Conservation (phyloP, 2,113 vertebrate species). For the Leucopsar rothschildi region DNA sequence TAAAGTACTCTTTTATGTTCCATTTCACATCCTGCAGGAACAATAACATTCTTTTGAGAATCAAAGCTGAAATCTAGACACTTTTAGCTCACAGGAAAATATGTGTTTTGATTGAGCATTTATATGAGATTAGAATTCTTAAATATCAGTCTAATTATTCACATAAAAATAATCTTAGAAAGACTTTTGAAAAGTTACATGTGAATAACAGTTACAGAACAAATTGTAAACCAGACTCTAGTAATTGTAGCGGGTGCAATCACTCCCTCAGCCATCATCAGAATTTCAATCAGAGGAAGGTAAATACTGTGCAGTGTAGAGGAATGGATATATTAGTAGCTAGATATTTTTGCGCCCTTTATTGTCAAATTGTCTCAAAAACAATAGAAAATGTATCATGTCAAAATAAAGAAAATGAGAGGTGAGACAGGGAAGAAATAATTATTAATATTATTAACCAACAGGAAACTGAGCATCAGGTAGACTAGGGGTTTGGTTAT, state of each 20-base stretch:
- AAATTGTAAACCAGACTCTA: constrained; percentile 60
- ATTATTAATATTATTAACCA: neutral
- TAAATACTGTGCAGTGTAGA: neutral
- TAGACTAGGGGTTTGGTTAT: neutral
- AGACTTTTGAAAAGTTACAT: constrained; percentile 45
- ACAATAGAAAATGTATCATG: neutral
- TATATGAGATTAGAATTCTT: constrained; percentile 58
- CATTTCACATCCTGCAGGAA: constrained; percentile 29
- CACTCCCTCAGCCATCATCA: constrained; percentile 27
- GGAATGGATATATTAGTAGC: neutral
- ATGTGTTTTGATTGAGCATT: constrained; percentile 67
- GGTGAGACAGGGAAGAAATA: neutral
- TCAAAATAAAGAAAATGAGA: neutral
- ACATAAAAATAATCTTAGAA: constrained; percentile 23
- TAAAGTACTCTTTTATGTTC: constrained; percentile 59
- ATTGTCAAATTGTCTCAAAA: neutral
- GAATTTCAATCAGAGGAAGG: constrained; percentile 51
- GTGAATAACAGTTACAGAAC: constrained; percentile 60
- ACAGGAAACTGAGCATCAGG: neutral
- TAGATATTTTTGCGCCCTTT: neutral
- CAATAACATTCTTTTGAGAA: constrained; percentile 71
- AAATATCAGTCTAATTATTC: constrained; percentile 53
- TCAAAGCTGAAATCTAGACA: constrained; percentile 67
- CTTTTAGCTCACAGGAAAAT: constrained; percentile 67
- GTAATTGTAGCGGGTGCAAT: constrained; percentile 16